phyloP scores from a whole-genome alignment of 2,113 vertebrate species.

The Carassius carassius region DNA sequence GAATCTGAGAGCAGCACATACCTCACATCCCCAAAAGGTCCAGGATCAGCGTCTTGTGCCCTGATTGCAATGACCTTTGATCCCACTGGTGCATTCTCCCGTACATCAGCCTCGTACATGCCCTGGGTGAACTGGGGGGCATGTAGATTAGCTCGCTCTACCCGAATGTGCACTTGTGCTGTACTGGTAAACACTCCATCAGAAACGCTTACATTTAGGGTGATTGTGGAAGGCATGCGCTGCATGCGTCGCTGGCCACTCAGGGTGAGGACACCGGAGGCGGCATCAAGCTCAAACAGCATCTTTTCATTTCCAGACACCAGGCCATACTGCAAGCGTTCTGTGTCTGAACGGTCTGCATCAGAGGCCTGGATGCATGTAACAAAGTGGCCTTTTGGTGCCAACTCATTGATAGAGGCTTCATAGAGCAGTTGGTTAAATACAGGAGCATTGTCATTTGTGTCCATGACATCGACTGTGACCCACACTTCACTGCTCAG shows the following conservation, averaged over 20 bases:
- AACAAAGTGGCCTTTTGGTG: constrained; percentile 91
- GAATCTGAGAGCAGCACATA: constrained; percentile 91
- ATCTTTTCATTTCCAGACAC: constrained; percentile 92
- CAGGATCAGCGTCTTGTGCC: constrained; percentile 89
- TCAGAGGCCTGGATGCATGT: constrained; percentile 95
- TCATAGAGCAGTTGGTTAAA: constrained; percentile 97
- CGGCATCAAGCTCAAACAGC: constrained; percentile 88
- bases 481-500: constrained; percentile 88
- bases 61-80: constrained; percentile 86
- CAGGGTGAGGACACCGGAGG: constrained; percentile 84
- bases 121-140: constrained; percentile 88
- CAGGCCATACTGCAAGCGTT: constrained; percentile 89
- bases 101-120: constrained; percentile 85
- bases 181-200: constrained; percentile 95
- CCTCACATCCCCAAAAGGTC: constrained; percentile 81
- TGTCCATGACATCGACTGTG: constrained; percentile 85
- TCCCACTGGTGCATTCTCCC: constrained; percentile 86
- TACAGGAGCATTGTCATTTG: constrained; percentile 93
- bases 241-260: constrained; percentile 86
- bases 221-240: constrained; percentile 89
- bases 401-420: constrained; percentile 91
- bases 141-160: constrained; percentile 89
- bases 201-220: constrained; percentile 92
- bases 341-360: constrained; percentile 88
- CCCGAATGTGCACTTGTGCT: constrained; percentile 89